Conservation (phyloP, 2,888 invertebrate genomes). For the Nezara viridula region DNA sequence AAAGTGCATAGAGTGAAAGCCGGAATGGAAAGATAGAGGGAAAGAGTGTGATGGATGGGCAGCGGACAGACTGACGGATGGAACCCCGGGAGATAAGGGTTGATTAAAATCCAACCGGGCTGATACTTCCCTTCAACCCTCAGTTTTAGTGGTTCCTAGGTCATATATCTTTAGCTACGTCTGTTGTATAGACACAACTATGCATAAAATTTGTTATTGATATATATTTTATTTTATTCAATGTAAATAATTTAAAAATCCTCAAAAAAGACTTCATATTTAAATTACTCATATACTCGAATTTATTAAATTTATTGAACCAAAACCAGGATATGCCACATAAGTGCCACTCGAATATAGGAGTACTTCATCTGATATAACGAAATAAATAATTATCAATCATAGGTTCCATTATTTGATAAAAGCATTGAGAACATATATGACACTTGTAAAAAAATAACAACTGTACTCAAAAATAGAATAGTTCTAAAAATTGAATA, state of each 20-base stretch:
- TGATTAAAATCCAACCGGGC: background rate
- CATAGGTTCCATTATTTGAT: too few species aligned
- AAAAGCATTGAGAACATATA: too few species aligned
- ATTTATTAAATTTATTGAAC: too few species aligned
- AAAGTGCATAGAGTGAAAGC: background rate
- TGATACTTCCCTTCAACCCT: background rate
- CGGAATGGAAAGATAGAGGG: slow-evolving; percentile 17
- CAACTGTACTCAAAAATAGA: too few species aligned
- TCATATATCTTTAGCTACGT: background rate
- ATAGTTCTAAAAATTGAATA: too few species aligned
- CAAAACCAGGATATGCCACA: too few species aligned
- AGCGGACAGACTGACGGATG: slow-evolving; percentile 48
- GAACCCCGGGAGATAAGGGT: slow-evolving; percentile 30
- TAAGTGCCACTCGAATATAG: too few species aligned
- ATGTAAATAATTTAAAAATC: background rate
- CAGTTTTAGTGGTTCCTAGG: background rate
- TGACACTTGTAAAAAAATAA: too few species aligned
- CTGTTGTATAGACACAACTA: background rate
- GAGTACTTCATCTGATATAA: too few species aligned
- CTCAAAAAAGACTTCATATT: too few species aligned
- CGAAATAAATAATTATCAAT: too few species aligned
- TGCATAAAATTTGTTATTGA: background rate
- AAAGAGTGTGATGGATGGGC: slow-evolving; percentile 40
- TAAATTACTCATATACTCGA: too few species aligned
- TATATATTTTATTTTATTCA: background rate